Evolutionary conservation across 2,113 vertebrate species (phyloP).

Genomic region (Coturnix japonica): DNA sequence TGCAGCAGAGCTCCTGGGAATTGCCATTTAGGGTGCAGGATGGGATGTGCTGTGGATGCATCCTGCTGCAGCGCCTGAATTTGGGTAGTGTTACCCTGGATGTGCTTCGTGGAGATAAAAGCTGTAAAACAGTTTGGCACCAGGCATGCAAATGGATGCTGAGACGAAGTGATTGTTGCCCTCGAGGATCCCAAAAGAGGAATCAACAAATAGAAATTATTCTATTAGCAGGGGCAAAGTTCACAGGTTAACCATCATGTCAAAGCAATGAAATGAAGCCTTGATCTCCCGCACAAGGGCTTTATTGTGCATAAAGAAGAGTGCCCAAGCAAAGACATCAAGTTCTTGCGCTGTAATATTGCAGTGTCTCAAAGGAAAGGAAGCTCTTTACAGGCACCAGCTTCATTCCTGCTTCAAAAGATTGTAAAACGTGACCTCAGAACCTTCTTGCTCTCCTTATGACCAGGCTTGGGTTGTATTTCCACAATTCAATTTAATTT

Average conservation of each 20-base stretch:
- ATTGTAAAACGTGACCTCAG: conserved; percentile 35
- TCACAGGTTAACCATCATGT: conserved; percentile 68
- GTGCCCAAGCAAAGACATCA: conserved; percentile 42
- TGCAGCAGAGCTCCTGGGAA: not conserved
- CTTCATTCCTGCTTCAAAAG: conserved; percentile 41
- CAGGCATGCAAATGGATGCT: conserved; percentile 23
- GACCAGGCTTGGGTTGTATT: conserved; percentile 1
- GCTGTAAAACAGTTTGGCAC: conserved; percentile 28
- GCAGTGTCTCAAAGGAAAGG: conserved; percentile 6
- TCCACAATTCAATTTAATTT: not conserved
- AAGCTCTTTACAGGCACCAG: not conserved
- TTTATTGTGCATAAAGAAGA: conserved; percentile 62
- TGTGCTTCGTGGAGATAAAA: not conserved
- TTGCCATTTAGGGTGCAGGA: not conserved
- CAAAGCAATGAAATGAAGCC: conserved; percentile 67
- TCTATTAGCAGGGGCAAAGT: conserved; percentile 58
- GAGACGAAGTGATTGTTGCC: not conserved
- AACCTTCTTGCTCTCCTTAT: conserved; percentile 6
- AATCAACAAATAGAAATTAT: conserved; percentile 72
- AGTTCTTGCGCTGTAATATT: conserved; percentile 35
- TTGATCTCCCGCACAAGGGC: conserved; percentile 62
- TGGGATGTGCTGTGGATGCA: not conserved
- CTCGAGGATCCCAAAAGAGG: conserved; percentile 30
- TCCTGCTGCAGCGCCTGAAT: not conserved
- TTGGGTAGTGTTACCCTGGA: not conserved